Conservation (phyloP, 2,113 vertebrate species). For the Grallaria varia region DNA sequence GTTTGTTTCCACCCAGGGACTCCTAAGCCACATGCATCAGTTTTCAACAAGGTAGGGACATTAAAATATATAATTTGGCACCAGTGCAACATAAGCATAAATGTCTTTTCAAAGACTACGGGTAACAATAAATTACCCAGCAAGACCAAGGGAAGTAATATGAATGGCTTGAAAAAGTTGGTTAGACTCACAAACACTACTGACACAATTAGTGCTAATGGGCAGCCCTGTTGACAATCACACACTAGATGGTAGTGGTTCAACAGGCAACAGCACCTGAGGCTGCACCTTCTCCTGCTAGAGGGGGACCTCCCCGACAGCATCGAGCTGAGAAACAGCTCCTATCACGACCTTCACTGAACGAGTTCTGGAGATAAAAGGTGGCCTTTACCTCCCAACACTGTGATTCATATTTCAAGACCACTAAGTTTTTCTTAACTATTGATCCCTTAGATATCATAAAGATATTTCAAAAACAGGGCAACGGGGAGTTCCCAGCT, state of each 20-base stretch:
- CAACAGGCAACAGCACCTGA: fast-evolving
- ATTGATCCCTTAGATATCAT: background rate
- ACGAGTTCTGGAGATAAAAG: background rate
- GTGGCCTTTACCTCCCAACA: background rate
- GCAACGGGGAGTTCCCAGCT: background rate
- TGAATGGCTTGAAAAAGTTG: background rate
- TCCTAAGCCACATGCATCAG: background rate
- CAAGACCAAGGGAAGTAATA: background rate
- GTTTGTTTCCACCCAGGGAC: background rate
- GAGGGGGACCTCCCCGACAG: background rate
- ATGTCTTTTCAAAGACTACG: background rate
- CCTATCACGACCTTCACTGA: background rate
- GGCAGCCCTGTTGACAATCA: background rate
- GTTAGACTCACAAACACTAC: background rate
- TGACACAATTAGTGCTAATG: background rate
- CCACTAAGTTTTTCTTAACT: background rate
- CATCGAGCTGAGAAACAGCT: fast-evolving
- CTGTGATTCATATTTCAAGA: background rate
- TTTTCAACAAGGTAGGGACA: background rate
- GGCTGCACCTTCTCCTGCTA: background rate
- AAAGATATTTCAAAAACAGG: background rate
- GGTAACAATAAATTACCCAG: background rate
- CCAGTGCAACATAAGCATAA: background rate
- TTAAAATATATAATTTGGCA: background rate
- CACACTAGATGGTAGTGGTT: background rate